These are phyloP conservation scores for Morelia viridis DNA, from an alignment of 2,797 vertebrate species.

Conservation along the genomic window DNA sequence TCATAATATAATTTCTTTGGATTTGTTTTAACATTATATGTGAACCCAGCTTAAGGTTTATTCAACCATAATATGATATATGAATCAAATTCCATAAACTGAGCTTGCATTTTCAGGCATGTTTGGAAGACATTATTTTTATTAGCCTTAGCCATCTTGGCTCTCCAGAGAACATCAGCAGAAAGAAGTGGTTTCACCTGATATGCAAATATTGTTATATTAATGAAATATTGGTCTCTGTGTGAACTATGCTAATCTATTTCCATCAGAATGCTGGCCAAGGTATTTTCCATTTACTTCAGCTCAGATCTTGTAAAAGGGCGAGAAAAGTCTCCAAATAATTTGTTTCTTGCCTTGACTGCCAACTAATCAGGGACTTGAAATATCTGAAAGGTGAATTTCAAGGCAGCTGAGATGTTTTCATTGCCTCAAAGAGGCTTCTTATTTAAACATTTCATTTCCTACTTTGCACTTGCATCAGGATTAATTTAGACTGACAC, in stretches of 20 bases:
- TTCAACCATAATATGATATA: neutral
- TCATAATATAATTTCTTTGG: neutral
- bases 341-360: neutral
- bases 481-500: constrained; percentile 24
- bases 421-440: neutral
- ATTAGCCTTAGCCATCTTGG: no score
- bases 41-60: neutral
- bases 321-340: constrained; percentile 19
- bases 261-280: neutral
- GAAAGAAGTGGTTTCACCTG: neutral
- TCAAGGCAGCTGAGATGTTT: neutral
- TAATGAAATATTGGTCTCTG: neutral
- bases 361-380: neutral
- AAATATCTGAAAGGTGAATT: neutral
- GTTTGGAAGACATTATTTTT: neutral
- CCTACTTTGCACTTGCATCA: neutral
- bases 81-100: neutral
- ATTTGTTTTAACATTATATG: neutral
- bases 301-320: neutral
- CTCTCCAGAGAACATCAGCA: neutral
- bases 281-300: neutral
- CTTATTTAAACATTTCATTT: constrained; percentile 22
- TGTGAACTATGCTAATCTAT: constrained; percentile 1
- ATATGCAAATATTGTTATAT: neutral
- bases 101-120: neutral